Conservation (phyloP, 1,140 invertebrate species). For the Diabrotica undecimpunctata region DNA sequence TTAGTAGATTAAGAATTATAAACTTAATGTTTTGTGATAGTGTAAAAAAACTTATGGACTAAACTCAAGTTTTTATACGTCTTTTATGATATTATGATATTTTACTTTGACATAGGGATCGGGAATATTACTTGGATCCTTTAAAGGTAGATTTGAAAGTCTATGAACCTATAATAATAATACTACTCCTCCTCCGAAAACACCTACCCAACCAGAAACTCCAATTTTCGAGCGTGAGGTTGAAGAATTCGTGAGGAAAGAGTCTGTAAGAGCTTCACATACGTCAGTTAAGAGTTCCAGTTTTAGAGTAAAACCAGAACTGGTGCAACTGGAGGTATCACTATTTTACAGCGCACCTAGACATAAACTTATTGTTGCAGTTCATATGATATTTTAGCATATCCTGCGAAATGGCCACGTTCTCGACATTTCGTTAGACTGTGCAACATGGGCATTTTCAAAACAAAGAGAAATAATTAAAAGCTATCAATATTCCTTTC, state of each 20-base stretch:
- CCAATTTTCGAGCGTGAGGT: background rate
- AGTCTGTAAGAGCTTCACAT: background rate
- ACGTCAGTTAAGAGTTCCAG: conserved; percentile 6
- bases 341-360: conserved; percentile 75
- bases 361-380: conserved; percentile 72
- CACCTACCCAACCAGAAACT: conserved; percentile 2
- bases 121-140: conserved; percentile 80
- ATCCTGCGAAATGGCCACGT: too few species aligned
- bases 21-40: too few species aligned
- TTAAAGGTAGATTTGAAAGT: conserved; percentile 80
- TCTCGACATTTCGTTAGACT: too few species aligned
- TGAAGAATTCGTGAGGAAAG: background rate
- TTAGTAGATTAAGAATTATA: too few species aligned
- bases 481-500: too few species aligned
- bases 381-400: too few species aligned
- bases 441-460: too few species aligned
- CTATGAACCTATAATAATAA: too few species aligned
- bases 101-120: conserved; percentile 93
- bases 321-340: conserved; percentile 77
- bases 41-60: too few species aligned
- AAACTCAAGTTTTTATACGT: too few species aligned
- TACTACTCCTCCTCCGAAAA: background rate
- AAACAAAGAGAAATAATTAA: too few species aligned
- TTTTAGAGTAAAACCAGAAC: conserved; percentile 42
- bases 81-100: too few species aligned